Conservation (phyloP, 2,113 vertebrate species). For the Tyto alba region DNA sequence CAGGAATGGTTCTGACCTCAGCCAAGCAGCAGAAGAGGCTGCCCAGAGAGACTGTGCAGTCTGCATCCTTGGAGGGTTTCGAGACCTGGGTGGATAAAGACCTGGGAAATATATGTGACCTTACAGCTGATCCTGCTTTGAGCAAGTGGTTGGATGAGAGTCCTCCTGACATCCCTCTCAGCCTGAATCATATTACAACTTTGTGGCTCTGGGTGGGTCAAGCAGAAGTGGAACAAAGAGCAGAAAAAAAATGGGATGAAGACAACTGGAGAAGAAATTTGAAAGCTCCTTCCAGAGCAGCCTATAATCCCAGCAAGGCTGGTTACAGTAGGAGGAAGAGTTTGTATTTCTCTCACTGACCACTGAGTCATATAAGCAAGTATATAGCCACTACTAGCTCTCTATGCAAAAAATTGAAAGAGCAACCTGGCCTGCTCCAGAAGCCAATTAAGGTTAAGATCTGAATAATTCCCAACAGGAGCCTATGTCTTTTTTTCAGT, state of each 20-base stretch:
- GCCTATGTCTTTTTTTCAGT: background rate
- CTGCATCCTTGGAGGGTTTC: background rate
- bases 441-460: background rate
- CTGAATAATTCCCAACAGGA: background rate
- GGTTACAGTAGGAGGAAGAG: background rate
- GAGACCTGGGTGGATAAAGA: background rate
- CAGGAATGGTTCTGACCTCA: background rate
- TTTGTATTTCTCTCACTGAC: background rate
- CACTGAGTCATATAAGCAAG: background rate
- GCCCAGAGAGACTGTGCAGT: background rate
- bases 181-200: background rate
- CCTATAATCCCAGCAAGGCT: background rate
- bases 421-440: background rate
- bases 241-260: background rate
- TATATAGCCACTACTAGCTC: background rate
- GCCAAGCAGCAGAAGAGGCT: background rate
- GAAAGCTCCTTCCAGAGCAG: background rate
- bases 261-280: background rate
- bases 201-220: background rate
- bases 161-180: background rate
- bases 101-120: background rate
- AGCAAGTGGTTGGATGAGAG: background rate
- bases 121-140: background rate
- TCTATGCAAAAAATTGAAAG: background rate
- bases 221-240: background rate